These are phyloP conservation scores for Stegastes partitus DNA, from an alignment of 2,113 vertebrate genomes.

Conservation along the genomic window DNA sequence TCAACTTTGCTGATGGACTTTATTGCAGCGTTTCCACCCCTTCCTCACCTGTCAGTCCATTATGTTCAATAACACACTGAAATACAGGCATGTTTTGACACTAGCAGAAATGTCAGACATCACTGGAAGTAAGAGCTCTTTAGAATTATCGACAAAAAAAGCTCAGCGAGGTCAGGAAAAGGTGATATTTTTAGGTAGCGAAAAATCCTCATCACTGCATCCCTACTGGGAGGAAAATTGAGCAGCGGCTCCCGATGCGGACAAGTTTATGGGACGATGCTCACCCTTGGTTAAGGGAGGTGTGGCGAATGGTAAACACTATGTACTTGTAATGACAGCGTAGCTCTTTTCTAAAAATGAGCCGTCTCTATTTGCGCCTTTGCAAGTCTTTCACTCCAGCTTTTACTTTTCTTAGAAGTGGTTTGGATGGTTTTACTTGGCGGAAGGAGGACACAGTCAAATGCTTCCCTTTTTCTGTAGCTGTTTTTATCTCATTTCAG, in stretches of 20 bases:
- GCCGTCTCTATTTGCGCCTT: constrained; percentile 54
- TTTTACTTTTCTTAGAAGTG: constrained; percentile 63
- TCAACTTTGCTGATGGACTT: not conserved
- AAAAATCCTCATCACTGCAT: constrained; percentile 7
- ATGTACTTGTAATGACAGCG: constrained; percentile 67
- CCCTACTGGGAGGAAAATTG: constrained; percentile 1
- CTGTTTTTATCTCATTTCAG: constrained; percentile 47
- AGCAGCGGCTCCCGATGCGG: constrained; percentile 27
- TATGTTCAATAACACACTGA: not conserved
- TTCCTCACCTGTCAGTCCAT: not conserved
- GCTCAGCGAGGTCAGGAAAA: not conserved
- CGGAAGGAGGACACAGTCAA: constrained; percentile 48
- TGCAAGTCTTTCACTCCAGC: constrained; percentile 30
- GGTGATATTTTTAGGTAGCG: constrained; percentile 8
- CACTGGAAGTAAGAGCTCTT: not conserved
- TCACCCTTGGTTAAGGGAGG: constrained; percentile 42
- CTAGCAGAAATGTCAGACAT: not conserved
- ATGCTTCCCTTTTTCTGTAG: constrained; percentile 21
- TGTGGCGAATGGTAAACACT: constrained; percentile 63
- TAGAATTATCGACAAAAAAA: not conserved
- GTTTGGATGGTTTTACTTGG: constrained; percentile 53
- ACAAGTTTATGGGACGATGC: constrained; percentile 33
- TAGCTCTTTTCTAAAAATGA: constrained; percentile 63
- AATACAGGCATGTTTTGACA: not conserved
- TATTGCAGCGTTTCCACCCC: not conserved